Conservation (phyloP, 2,113 vertebrate genomes). For the Cromileptes altivelis region DNA sequence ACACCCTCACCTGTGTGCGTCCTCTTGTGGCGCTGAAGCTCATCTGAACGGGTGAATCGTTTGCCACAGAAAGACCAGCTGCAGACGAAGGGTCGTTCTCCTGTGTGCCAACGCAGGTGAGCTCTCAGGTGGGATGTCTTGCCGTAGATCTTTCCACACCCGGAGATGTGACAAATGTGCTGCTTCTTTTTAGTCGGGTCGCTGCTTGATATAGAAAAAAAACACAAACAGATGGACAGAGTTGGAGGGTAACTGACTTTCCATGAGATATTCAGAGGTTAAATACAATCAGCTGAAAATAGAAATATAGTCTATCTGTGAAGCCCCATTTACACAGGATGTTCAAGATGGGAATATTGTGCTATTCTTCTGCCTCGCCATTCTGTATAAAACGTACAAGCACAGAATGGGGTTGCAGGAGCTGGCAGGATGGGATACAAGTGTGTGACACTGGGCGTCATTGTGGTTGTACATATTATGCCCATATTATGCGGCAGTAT, state of each 20-base stretch:
- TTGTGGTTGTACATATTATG: too few relatives aligned
- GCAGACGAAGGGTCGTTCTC: constrained; percentile 95
- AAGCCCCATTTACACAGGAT: too few relatives aligned
- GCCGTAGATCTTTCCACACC: constrained; percentile 96
- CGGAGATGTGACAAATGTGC: constrained; percentile 95
- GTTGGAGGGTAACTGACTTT: too few relatives aligned
- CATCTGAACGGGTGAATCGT: constrained; percentile 95
- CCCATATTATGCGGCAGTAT: too few relatives aligned
- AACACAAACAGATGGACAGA: not conserved
- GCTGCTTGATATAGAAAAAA: constrained; percentile 34
- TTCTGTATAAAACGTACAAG: too few relatives aligned
- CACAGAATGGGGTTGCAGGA: too few relatives aligned
- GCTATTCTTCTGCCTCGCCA: too few relatives aligned
- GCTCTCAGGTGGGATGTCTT: constrained; percentile 96
- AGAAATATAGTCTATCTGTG: not conserved
- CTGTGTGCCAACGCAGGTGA: constrained; percentile 97
- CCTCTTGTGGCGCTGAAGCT: constrained; percentile 96
- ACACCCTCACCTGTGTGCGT: constrained; percentile 91
- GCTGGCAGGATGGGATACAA: too few relatives aligned
- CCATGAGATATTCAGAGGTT: not conserved
- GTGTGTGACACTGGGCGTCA: too few relatives aligned
- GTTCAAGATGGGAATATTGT: too few relatives aligned
- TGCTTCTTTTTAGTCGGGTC: constrained; percentile 98
- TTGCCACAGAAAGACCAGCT: constrained; percentile 95
- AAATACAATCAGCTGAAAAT: not conserved